phyloP scores from a whole-genome alignment of 2,888 invertebrate genomes.

The Erebia ligea region DNA sequence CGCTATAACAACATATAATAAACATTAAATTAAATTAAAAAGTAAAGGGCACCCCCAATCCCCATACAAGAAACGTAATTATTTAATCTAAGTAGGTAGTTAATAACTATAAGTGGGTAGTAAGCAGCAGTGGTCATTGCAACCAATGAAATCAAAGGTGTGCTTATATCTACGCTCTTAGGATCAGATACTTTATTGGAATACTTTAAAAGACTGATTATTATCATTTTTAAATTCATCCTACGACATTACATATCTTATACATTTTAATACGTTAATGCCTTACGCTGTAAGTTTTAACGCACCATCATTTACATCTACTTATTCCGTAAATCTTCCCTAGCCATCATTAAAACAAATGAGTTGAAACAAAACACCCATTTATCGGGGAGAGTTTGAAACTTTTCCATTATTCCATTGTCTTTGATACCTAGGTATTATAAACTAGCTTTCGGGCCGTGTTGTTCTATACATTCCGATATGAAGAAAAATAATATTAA shows the following conservation, averaged over 20 bases:
- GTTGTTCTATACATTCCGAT: conserved; percentile 1
- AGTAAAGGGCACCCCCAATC: too few relatives aligned
- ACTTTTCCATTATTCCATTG: conserved; percentile 57
- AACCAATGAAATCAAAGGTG: too few relatives aligned
- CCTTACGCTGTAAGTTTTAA: neutral
- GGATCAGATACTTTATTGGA: too few relatives aligned
- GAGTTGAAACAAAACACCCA: conserved; percentile 57
- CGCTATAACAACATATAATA: too few relatives aligned
- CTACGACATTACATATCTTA: neutral
- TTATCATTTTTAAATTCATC: neutral
- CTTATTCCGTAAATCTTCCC: conserved; percentile 55
- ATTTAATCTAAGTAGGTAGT: too few relatives aligned
- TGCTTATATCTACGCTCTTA: too few relatives aligned
- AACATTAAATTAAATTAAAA: too few relatives aligned
- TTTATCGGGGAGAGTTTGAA: conserved; percentile 49
- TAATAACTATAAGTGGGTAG: too few relatives aligned
- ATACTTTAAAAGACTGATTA: too few relatives aligned
- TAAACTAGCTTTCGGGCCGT: conserved; percentile 17
- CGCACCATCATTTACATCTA: conserved; percentile 27
- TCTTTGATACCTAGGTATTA: conserved; percentile 5
- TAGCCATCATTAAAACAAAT: conserved; percentile 66
- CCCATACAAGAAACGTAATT: too few relatives aligned
- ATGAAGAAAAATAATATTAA: conserved; percentile 4
- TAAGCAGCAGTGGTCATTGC: too few relatives aligned
- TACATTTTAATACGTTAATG: too few relatives aligned